These are phyloP conservation scores for Lycorma delicatula DNA, from an alignment of 1,140 invertebrate genomes.

Conservation along the genomic window DNA sequence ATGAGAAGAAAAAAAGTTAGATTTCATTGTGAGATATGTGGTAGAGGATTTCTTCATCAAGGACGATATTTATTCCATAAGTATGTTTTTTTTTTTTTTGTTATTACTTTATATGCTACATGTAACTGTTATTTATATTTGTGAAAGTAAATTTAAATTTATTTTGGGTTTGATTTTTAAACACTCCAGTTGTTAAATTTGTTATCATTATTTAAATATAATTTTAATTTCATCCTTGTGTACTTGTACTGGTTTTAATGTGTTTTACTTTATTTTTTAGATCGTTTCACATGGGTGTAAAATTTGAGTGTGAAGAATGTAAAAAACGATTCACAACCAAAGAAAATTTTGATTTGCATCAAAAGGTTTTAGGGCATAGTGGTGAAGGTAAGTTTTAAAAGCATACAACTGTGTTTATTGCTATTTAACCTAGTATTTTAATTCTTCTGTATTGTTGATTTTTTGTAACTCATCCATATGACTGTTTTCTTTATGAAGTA, in stretches of 20 bases:
- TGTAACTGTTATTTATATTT: not conserved
- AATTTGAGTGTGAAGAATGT: conserved; percentile 45
- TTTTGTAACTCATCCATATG: no score
- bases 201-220: not conserved
- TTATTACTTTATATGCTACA: no score
- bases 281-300: conserved; percentile 41
- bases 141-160: not conserved
- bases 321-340: conserved; percentile 39
- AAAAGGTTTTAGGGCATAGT: conserved; percentile 41
- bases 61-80: conserved; percentile 41
- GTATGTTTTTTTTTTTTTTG: no score
- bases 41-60: conserved; percentile 43
- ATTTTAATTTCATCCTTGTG: not conserved
- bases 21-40: conserved; percentile 46
- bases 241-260: not conserved
- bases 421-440: no score
- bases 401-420: no score
- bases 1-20: conserved; percentile 38
- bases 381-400: conserved; percentile 39
- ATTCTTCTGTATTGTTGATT: no score
- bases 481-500: no score
- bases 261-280: conserved; percentile 20
- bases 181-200: not conserved
- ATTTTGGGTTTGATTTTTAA: not conserved
- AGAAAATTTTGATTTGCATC: conserved; percentile 43